Base-by-base conservation (phyloP, 2,888 invertebrate genomes). In the Petrolisthes manimaculis region DNA sequence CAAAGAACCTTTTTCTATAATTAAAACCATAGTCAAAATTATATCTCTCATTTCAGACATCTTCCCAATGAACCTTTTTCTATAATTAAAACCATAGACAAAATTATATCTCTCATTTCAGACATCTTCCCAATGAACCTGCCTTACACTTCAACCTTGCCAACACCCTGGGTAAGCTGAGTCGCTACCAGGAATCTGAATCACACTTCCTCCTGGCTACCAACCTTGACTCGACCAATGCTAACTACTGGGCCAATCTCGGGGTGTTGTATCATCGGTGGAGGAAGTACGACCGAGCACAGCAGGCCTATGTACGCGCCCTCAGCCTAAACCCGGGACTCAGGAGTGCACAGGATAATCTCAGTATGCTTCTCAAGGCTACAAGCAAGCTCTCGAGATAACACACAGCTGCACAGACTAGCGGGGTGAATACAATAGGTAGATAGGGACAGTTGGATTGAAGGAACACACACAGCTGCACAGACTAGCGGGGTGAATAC, bases 221-320 rank as follows among this genome's bases (percentile, higher is more conserved):
- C 79, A 93, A 94, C 83, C 93, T 96, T 71, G 92, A 92, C 86
- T 95, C 95, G 12, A 94, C 94, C 14, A 96, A 96, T 93, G 95
- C 97, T n/a, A 94, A 96, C 86, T 97, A 97, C 93, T 96, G 96
- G 92, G 95, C 97, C 2, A 99, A 99, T 94, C 94, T 99, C 91
- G 97, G 97, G 88, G 97, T 98, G 37, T 94, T 98, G n/a, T 98
- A 98, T 93, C 98, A 98, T 93, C 95, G 97, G 21, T 91, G 91
- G 91, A 84, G 89, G 24, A 91, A 89, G 84, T 91, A 91, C 51
- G 87, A 89, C n/a, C 86, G 77, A 24, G 91, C 91, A 5, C 89
- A 91, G 71, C 80, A 86, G 84, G 84, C 89, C 9, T 91, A 91
- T 78, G 53, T 84, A 3, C 91, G 89, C 75, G 87, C 91, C 51